Conservation (phyloP, 2,888 invertebrate genomes). For the Ornithoptera priamus region DNA sequence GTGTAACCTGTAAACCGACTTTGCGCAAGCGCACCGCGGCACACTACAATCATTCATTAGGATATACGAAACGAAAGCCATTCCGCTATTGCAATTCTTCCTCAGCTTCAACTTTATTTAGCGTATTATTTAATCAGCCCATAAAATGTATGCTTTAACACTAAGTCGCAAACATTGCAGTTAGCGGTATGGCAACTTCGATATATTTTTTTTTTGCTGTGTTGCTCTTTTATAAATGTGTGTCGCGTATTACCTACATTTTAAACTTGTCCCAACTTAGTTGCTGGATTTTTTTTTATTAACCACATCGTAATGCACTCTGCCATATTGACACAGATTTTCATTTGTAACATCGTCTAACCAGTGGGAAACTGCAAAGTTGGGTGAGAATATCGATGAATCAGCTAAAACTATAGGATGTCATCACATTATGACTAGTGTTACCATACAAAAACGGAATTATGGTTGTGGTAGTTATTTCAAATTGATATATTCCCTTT, state of each 20-base stretch:
- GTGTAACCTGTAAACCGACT: slow-evolving; percentile 92
- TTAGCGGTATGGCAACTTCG: slow-evolving; percentile 64
- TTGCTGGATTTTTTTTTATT: slow-evolving; percentile 65
- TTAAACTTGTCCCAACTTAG: slow-evolving; percentile 72
- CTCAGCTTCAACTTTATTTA: slow-evolving; percentile 37
- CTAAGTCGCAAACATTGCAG: slow-evolving; percentile 41
- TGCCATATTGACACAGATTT: slow-evolving; percentile 52
- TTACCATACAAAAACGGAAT: slow-evolving; percentile 70
- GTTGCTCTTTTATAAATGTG: slow-evolving; percentile 45
- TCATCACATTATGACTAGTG: slow-evolving; percentile 56
- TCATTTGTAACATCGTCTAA: slow-evolving; percentile 35
- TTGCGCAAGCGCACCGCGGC: slow-evolving; percentile 32
- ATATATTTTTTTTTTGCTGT: slow-evolving; percentile 46
- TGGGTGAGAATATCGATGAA: slow-evolving; percentile 35
- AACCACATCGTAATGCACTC: slow-evolving; percentile 43
- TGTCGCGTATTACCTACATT: slow-evolving; percentile 59
- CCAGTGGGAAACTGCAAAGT: slow-evolving; percentile 48
- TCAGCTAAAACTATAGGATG: slow-evolving; percentile 36
- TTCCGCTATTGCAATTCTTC: slow-evolving; percentile 31
- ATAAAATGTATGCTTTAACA: slow-evolving; percentile 30
- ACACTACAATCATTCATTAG: slow-evolving; percentile 30
- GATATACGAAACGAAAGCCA: slow-evolving; percentile 28
- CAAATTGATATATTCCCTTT: slow-evolving; percentile 72
- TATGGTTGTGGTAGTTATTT: slow-evolving; percentile 79
- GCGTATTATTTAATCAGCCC: slow-evolving; percentile 35